A percentile compares a stretch with the other conserved stretches of the same genome.
These are phyloP conservation scores for Drosophila kohkoa DNA, from an alignment of 1,140 invertebrate species.

Conservation along the genomic window DNA sequence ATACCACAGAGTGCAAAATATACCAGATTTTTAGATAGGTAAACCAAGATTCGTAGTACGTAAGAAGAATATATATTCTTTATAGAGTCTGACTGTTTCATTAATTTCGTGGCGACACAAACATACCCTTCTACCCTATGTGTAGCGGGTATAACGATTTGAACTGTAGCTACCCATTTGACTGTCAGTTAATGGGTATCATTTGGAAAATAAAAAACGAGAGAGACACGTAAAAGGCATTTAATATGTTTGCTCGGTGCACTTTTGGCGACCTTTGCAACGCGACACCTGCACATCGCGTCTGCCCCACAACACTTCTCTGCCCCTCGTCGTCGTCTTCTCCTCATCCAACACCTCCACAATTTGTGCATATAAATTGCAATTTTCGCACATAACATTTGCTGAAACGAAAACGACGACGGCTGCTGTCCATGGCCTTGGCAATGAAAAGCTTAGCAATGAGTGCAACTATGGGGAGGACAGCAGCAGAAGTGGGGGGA, in stretches of 20 bases:
- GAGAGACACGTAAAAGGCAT: slow-evolving; percentile 41
- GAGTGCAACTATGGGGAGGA: slow-evolving; percentile 14
- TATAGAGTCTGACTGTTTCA: no score
- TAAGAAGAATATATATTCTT: no score
- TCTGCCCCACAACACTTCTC: neutral
- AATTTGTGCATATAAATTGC: slow-evolving; percentile 30
- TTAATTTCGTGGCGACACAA: no score
- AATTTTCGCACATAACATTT: slow-evolving; percentile 42
- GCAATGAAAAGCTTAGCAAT: slow-evolving; percentile 53
- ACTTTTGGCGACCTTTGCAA: slow-evolving; percentile 49
- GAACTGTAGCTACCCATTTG: neutral
- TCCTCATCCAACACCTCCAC: neutral
- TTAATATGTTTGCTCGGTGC: slow-evolving; percentile 27
- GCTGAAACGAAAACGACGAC: slow-evolving; percentile 3
- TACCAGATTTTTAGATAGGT: no score
- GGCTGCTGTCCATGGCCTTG: slow-evolving; percentile 57
- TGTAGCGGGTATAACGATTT: no score
- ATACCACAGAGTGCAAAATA: no score
- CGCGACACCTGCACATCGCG: slow-evolving; percentile 39
- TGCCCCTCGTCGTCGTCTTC: neutral
- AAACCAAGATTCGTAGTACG: no score
- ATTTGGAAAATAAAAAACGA: neutral
- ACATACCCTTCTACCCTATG: no score
- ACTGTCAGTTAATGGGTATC: slow-evolving; percentile 1
- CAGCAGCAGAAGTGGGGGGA: slow-evolving; percentile 3